Base-by-base conservation (phyloP, 2,113 vertebrate species). In the Patagioenas fasciata region DNA sequence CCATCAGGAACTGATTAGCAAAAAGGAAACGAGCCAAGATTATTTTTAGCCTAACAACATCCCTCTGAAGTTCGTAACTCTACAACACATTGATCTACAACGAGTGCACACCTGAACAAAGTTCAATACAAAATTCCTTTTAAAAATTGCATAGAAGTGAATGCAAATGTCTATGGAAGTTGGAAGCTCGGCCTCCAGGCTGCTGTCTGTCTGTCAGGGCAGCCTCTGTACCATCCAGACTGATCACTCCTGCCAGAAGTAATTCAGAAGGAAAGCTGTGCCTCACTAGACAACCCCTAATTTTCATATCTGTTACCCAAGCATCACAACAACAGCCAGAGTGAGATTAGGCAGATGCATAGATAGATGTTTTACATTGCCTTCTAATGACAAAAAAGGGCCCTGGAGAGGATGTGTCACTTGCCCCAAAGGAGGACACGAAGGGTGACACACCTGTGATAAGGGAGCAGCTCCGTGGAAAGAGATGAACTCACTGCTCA, bases 301-400 rank as follows among this genome's bases (percentile, higher is more conserved):
- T 94, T 92, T 93, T 95, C 81, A 0, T 50, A 78, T 66, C 86
- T 91, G 42, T 88, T 92, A 88, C 62, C 77, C 60, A n/a, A 24
- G 51, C 72, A 88, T 88, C 85, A 54, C 28, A 61, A 42, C 80
- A 57, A 78, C 13, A 53, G 38, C 28, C 24, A 20, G 65, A 32
- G 51, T 21, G 61, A 89, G 84, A 84, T 91, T 51, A 89, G 50
- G 67, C 40, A 95, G 71, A 61, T 66, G 25, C 20, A 26, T 6
- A 54, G 58, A 51, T 1, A n/a, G 53, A 92, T 94, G 67, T 11
- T 84, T 95, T 44, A 71, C 92, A 62, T 89, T 84, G 73, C 56
- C 19, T 95, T 80, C 69, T 47, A n/a, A 91, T 94, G 93, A 92
- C 69, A 51, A 38, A 74, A 65, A 61, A 31, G 16, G 36, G 69